These are phyloP conservation scores for Chaetophractus vellerosus DNA, from an alignment of 2,797 vertebrate species.

Conservation along the genomic window DNA sequence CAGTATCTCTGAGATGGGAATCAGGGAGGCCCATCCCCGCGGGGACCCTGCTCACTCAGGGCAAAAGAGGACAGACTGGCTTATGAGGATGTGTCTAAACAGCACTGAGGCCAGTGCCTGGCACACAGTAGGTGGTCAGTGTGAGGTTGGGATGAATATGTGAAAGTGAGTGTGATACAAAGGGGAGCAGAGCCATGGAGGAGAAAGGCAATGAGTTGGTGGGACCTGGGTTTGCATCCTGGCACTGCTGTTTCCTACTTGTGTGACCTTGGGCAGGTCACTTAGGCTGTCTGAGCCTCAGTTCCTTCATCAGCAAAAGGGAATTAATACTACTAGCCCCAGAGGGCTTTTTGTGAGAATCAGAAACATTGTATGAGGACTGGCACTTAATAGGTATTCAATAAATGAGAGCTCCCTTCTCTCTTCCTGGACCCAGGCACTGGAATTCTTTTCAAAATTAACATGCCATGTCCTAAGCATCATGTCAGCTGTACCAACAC, in stretches of 20 bases:
- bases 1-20: neutral
- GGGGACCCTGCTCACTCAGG: neutral
- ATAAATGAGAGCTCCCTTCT: neutral
- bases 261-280: neutral
- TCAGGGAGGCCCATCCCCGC: fast-evolving
- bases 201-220: neutral
- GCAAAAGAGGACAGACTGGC: no score
- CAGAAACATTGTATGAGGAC: neutral
- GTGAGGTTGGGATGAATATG: neutral
- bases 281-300: neutral
- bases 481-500: neutral
- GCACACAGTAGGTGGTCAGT: neutral
- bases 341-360: neutral
- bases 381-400: neutral
- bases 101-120: neutral
- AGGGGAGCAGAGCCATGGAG: neutral
- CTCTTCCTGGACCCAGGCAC: neutral
- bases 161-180: neutral
- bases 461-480: neutral
- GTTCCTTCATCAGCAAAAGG: neutral
- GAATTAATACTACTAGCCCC: neutral
- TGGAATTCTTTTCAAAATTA: neutral
- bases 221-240: neutral
- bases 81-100: fast-evolving
- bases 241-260: neutral